Base-by-base conservation (phyloP, 2,113 vertebrate species). In the Pao palembangensis region DNA sequence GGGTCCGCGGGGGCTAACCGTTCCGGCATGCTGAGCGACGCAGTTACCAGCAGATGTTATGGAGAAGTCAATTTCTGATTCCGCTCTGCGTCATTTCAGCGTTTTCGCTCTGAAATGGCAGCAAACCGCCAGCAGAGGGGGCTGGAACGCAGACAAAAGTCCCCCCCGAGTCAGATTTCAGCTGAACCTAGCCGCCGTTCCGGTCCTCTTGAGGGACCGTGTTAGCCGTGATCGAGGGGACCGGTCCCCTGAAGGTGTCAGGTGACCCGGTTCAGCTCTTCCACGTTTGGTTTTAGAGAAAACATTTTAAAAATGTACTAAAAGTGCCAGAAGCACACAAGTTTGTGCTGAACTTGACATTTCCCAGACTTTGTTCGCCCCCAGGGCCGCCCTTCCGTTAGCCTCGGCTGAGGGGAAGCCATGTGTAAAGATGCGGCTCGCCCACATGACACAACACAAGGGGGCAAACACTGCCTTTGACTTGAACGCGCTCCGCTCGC, bases 21-120 rank as follows among this genome's bases (percentile, higher is more conserved):
- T 74, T 81, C 82, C 58, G 73, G 79, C 79, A 58, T 65, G 81
- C 76, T 58, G 80, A 78, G 85, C 64, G 48, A 28, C 79, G 76
- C 59, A 61, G 68, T 82, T 71, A 67, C 73, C 65, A 66, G 64
- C 82, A 79, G 80, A 86, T 87, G 78, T 69, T 85, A 81, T 77
- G 63, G 54, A 75, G 73, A 64, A 69, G 65, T 75, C 80, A 78
- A 85, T 74, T 81, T 67, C 58, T 53, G 69, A 84, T 80, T 73
- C 77, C 73, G 73, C 78, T 81, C 71, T 57, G 73, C 78, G 73
- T 78, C 64, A 67, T 78, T 80, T 83, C 58, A 61, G 67, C 67
- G 68, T 79, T 80, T 83, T 76, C 64, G 61, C 69, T 70, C 55
- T 48, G 58, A 69, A 75, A 78, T 77, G 12, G 12, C 60, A 51